Conservation (phyloP, 2,113 vertebrate genomes). For the Nycticorax nycticorax region DNA sequence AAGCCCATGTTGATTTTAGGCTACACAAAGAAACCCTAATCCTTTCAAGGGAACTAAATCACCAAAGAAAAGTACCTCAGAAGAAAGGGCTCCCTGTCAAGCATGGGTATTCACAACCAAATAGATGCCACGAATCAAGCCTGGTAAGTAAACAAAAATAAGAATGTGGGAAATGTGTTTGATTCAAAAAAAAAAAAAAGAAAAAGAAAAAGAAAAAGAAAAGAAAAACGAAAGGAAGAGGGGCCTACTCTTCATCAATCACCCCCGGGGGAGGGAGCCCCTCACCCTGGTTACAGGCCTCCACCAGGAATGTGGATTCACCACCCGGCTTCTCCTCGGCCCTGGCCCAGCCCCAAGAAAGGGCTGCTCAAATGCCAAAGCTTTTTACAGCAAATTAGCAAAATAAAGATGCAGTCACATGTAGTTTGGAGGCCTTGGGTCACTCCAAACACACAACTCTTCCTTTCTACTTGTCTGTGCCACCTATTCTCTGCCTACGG, state of each 20-base stretch:
- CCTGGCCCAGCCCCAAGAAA: conserved; percentile 53
- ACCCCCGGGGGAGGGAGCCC: conserved; percentile 23
- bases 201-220: background rate
- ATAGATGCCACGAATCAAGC: conserved; percentile 89
- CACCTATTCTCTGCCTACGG: background rate
- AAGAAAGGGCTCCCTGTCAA: conserved; percentile 90
- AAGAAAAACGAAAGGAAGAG: conserved; percentile 1
- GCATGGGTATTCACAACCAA: conserved; percentile 82
- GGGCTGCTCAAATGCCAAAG: conserved; percentile 58
- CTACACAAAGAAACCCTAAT: conserved; percentile 92
- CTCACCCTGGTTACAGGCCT: conserved; percentile 69
- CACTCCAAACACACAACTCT: conserved; percentile 56
- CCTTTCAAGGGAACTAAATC: conserved; percentile 96
- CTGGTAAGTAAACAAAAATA: conserved; percentile 88
- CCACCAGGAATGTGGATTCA: conserved; percentile 78
- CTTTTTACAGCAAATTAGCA: conserved; percentile 79
- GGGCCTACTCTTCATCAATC: conserved; percentile 49
- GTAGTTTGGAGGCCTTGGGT: conserved; percentile 56
- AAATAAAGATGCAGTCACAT: conserved; percentile 75
- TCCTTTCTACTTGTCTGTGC: background rate
- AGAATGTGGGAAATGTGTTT: conserved; percentile 86
- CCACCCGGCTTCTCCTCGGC: conserved; percentile 60
- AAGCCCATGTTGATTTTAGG: conserved; percentile 95
- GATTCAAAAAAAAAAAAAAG: conserved; percentile 13
- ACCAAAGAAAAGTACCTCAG: conserved; percentile 82